Base-by-base conservation (phyloP, 2,113 vertebrate genomes). In the Ardeotis arabs region DNA sequence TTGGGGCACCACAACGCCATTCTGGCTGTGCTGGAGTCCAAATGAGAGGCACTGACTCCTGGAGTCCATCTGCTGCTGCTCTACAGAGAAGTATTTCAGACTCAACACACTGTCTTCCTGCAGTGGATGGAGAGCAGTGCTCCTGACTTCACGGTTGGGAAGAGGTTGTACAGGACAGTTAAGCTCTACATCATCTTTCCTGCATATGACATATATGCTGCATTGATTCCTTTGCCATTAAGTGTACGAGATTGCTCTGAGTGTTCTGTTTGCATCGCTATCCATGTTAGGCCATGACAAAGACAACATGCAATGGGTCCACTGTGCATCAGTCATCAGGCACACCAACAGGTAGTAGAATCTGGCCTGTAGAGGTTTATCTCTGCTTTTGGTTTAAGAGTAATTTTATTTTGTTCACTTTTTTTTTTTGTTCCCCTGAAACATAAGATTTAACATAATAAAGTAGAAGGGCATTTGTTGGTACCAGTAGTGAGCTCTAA, bases 21-120 rank as follows among this genome's bases (percentile, higher is more conserved):
- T 69, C 25, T 41, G 82, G 20, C 66, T 41, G 45, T 37, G 25
- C 33, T 64, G 44, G 37, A 59, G 29, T 33, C 37, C 67, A 69
- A n/a, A 35, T 7, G 29, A 72, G 25, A 84, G 44, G 39, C n/a
- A 25, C 4, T 20, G 44, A 37, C 12, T 68, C 27, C 29, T 1
- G 4, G 9, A 41, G 28, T 5, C 41, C 47, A 47, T 14, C 52
- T 74, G 14, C 10, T 45, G 31, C 44, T 84, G 64, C 44, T 41
- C 31, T n/a, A 20, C 29, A 58, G 55, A 49, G 58, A 39, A 86
- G 9, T 37, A 45, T 7, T 84, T 55, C 47, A 87, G n/a, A 73
- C 8, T 3, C 27, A 58, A 19, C 4, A 20, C 1, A 0, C 6
- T 18, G 12, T 6, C 37, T 62, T 33, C 41, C 50, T 55, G 6